phyloP scores from a whole-genome alignment of 2,888 invertebrate species.

The Baronia brevicornis region DNA sequence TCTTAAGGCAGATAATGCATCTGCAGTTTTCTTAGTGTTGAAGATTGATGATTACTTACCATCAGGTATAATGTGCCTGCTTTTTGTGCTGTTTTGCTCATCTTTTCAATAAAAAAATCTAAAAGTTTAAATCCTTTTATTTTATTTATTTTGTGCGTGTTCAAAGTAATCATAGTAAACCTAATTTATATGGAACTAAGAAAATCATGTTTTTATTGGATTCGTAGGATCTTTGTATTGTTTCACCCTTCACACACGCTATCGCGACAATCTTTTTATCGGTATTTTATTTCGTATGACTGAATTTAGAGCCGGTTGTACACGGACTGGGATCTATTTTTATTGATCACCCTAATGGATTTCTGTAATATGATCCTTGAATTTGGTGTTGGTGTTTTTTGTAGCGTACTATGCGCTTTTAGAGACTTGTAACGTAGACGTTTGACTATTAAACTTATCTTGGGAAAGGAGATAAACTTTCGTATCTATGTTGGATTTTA shows the following conservation, averaged over 20 bases:
- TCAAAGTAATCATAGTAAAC: constrained; percentile 2
- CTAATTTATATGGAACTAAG: constrained; percentile 1
- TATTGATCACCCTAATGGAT: constrained; percentile 68
- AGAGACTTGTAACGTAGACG: constrained; percentile 43
- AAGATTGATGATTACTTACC: no score
- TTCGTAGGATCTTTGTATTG: constrained; percentile 14
- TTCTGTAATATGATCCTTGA: constrained; percentile 69
- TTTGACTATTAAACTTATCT: constrained; percentile 37
- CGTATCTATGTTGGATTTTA: constrained; percentile 19
- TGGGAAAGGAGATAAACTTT: constrained; percentile 35
- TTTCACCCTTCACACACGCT: constrained; percentile 23
- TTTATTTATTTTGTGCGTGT: no score
- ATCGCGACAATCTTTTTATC: constrained; percentile 30
- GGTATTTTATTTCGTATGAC: constrained; percentile 51
- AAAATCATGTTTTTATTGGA: constrained; percentile 10
- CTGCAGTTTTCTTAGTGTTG: no score
- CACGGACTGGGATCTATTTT: constrained; percentile 55
- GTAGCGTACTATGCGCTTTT: constrained; percentile 42
- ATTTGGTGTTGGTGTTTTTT: constrained; percentile 49
- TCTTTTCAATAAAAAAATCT: no score
- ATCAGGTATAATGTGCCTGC: no score
- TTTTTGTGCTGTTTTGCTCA: no score
- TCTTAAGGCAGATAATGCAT: no score
- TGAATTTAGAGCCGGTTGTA: constrained; percentile 44
- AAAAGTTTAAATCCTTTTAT: no score